Base-by-base conservation (phyloP, 2,113 vertebrate genomes). In the Nansenia antarctica region DNA sequence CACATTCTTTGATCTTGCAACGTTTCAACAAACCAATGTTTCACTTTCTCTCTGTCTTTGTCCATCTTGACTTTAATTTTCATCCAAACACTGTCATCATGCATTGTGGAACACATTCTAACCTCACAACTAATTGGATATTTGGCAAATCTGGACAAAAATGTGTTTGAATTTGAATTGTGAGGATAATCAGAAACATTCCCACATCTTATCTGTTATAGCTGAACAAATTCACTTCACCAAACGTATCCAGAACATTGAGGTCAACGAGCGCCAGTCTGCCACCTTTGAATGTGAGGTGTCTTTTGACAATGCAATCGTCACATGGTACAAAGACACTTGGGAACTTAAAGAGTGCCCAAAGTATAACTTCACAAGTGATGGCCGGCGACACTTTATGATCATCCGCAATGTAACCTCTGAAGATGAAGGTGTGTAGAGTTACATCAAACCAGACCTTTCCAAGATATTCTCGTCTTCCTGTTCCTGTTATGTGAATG, bases 211-310 rank as follows among this genome's bases (percentile, higher is more conserved):
- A 81, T 93, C 78, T 92, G 75, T 91, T 91, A 88, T 92, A 99
- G 98, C 97, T 53, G 94, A 98, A 87, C 96, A 97, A 79, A 98
- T 99, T 90, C 96, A 99, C 90, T 99, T 99, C 91, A 99, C 97
- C 60, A 99, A 95, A 91, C 95, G 95, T 78, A 99, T 99, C 87
- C 96, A 99, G 92, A 98, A 97, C 85, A 94, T 99, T 2, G 96
- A 98, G 84, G 97, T 99, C 80, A 96, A 94, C 27, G 98, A 99
- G 71, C 95, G 94, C 30, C 96, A 99, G 55, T 95, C 96, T 0
- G 97, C 97, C 79, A 96, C 95, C 66, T 99, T 99, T 29, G 98
- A 99, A 75, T 99, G 98, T 0, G 98, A 99, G 68, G 98, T 99
- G 58, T 99, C 98, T 68, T 99, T 99, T 65, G 98, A 99, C 87